Conservation (phyloP, 2,797 vertebrate species). For the Chromis chromis region DNA sequence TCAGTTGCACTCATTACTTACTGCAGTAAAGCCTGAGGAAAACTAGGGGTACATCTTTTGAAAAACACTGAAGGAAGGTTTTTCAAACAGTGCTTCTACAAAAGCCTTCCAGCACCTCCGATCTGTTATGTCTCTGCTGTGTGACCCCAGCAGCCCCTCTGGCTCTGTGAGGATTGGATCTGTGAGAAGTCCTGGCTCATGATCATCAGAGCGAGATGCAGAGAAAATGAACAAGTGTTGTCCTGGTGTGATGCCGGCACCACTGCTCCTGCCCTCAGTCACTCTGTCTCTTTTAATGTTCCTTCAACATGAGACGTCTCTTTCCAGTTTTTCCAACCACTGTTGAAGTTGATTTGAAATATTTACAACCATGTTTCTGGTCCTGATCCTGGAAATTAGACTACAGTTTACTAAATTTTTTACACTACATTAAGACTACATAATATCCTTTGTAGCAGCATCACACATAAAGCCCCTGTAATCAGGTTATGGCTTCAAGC, state of each 20-base stretch:
- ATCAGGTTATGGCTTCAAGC: no score
- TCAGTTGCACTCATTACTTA: neutral
- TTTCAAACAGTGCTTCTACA: neutral
- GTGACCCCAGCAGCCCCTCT: neutral
- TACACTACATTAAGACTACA: no score
- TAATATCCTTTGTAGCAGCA: no score
- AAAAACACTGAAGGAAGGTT: neutral
- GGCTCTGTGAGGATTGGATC: slow-evolving; percentile 2
- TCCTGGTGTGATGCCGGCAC: neutral
- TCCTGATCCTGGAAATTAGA: no score
- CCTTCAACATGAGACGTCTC: no score
- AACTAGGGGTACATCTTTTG: neutral
- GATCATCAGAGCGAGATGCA: slow-evolving; percentile 19
- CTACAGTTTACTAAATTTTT: no score
- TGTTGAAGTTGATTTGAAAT: no score
- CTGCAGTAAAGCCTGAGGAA: neutral
- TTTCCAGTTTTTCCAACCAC: no score
- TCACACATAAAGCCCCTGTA: no score
- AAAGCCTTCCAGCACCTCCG: neutral
- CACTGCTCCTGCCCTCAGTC: neutral
- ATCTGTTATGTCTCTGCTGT: neutral
- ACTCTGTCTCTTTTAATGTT: no score
- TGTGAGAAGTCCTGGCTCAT: neutral
- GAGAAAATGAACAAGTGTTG: slow-evolving; percentile 13
- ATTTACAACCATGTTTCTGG: no score